Base-by-base conservation (phyloP, 2,888 invertebrate species). In the Argynnis bischoffii region DNA sequence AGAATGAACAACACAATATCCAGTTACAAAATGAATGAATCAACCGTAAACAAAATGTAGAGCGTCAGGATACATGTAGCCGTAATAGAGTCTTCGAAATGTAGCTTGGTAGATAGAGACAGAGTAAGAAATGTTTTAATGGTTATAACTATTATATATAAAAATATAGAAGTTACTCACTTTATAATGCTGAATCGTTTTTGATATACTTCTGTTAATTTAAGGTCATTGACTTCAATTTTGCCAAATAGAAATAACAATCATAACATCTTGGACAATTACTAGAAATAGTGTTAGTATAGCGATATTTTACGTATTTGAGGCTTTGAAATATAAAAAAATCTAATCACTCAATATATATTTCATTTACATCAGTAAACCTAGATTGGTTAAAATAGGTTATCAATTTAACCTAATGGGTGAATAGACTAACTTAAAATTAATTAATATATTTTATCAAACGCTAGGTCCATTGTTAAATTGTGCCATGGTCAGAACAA, bases 361-460 rank as follows among this genome's bases (percentile, higher is more conserved):
- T 48, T 48, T 26, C 13, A 21, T 31, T 48, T 48, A 16, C 14
- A 48, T 59, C 59, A 48, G 57, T 47, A n/a, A 59, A 48, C 48
- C 59, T 48, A 59, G 59, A 59, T 59, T 31, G 48, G 48, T 47
- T 18, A 53, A 21, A 56, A 54, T 53, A 66, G 71, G 67, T 67
- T 71, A 71, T 74, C 69, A 55, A 48, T 64, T 35, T 72, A 70
- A 71, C 73, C 70, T 61, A 59, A 46, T 64, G 53, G 35, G 53
- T 60, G 21, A 66, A 64, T 55, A 50, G 65, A 71, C 67, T 72
- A n/a, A n/a, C n/a, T n/a, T n/a, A 66, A 68, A 72, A 71, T 72
- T 68, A 71, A 66, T 72, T 71, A 71, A 74, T 66, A 70, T 72
- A 55, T 67, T 67, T 69, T 72, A 72, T 72, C 70, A 64, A 64